Evolutionary conservation across 2,888 invertebrate genomes (phyloP).

Genomic region (Parascotia fuliginaria): DNA sequence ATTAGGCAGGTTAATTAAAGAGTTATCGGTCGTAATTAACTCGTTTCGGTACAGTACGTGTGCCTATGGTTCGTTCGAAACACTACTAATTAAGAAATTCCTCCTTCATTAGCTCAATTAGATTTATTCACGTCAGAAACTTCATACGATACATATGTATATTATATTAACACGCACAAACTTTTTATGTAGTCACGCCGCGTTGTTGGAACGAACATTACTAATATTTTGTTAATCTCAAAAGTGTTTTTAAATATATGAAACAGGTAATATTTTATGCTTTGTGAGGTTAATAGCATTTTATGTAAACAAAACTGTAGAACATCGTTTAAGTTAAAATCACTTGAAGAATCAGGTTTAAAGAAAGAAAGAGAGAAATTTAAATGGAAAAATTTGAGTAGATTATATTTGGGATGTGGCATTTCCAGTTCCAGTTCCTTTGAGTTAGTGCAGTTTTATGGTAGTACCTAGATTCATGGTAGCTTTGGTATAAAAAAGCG

Average conservation of each 20-base stretch:
- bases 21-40: slow-evolving; percentile 82
- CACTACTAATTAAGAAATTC: slow-evolving; percentile 84
- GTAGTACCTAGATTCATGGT: no score
- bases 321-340: no score
- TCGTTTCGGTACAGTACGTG: slow-evolving; percentile 79
- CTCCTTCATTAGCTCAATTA: slow-evolving; percentile 82
- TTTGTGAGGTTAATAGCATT: slow-evolving; percentile 1
- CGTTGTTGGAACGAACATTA: slow-evolving; percentile 25
- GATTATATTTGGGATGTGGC: no score
- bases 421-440: no score
- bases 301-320: background rate
- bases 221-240: slow-evolving; percentile 39
- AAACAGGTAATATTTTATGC: slow-evolving; percentile 2
- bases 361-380: no score
- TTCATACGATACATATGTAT: slow-evolving; percentile 50
- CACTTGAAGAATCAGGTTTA: no score
- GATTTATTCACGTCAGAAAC: slow-evolving; percentile 72
- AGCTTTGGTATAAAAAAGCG: no score
- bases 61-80: slow-evolving; percentile 75
- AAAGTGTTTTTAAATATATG: slow-evolving; percentile 28
- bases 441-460: no score
- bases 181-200: slow-evolving; percentile 26
- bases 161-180: slow-evolving; percentile 38
- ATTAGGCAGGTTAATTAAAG: slow-evolving; percentile 85
- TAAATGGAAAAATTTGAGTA: no score